Evolutionary conservation across 2,797 vertebrate species (phyloP).

Genomic region (Microctenopoma stevenorrisi): DNA sequence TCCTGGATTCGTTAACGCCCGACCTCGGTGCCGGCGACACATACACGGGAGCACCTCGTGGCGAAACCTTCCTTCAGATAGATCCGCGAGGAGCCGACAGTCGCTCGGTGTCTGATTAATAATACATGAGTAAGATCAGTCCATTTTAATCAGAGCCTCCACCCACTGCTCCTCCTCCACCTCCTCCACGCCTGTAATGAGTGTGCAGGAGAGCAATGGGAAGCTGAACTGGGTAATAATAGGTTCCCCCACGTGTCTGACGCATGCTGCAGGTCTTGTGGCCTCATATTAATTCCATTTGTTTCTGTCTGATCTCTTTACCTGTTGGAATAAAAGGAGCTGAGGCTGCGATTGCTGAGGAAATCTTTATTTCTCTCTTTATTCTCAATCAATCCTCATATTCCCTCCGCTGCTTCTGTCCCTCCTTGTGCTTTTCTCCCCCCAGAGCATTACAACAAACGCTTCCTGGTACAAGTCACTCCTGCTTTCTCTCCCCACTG

Average conservation of each 20-base stretch:
- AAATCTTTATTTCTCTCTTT: slow-evolving; percentile 9
- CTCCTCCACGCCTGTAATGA: slow-evolving; percentile 55
- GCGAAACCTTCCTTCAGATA: slow-evolving; percentile 25
- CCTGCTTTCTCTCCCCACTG: background rate
- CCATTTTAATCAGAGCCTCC: slow-evolving; percentile 30
- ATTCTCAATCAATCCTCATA: slow-evolving; percentile 11
- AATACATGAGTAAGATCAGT: slow-evolving; percentile 65
- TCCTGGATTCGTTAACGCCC: slow-evolving; percentile 27
- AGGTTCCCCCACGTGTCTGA: slow-evolving; percentile 18
- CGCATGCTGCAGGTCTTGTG: background rate
- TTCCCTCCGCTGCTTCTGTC: background rate
- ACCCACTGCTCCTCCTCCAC: slow-evolving; percentile 18
- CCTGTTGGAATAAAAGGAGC: slow-evolving; percentile 8
- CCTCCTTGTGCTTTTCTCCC: background rate
- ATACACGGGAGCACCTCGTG: slow-evolving; percentile 11
- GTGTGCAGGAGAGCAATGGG: slow-evolving; percentile 29
- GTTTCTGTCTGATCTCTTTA: slow-evolving; percentile 10
- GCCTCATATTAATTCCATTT: background rate
- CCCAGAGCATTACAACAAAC: no score
- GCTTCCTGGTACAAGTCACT: no score
- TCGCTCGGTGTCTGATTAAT: slow-evolving; percentile 57
- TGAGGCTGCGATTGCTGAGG: background rate
- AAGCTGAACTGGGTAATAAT: slow-evolving; percentile 9
- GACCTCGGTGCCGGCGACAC: slow-evolving; percentile 36
- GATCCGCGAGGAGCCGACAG: slow-evolving; percentile 36